Evolutionary conservation across 2,888 invertebrate genomes (phyloP), one percentile per base, ranked within the genome.

Genomic region (Trissoscelio sp.): DNA sequence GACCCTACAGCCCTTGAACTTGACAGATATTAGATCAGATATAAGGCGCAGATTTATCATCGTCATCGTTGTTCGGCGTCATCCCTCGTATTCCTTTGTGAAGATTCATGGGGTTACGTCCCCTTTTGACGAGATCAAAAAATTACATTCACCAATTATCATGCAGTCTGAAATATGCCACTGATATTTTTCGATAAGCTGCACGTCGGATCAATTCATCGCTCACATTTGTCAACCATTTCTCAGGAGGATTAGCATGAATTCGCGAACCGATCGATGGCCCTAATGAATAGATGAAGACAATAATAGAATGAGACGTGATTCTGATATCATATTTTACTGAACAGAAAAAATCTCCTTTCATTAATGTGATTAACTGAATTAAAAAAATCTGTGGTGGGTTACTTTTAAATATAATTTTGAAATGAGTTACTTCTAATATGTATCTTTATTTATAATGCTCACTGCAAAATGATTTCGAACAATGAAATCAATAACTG

Each of bases 21-120:
- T 80, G 73, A 60, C 64, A 79, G 79, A 82, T 77, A 77, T 82
- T 77, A 69, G 73, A 77, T 82, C 79, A 39, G 69, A 69, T 77
- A 66, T 51, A 57, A 60, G 46, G n/a, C 74, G 39, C 28, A 48
- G 77, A 82, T 79, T 82, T 82, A 82, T 82, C 82, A 75, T 69
- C 51, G 58, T 75, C 82, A 70, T 67, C 66, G 66, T 53, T 31
- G 75, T 31, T 67, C 58, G 28, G n/a, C 53, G 34, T 20, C 69
- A 58, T 44, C 72, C 62, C 70, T n/a, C 46, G 31, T 39, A 48
- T 70, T 73, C 69, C 46, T 69, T 82, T 82, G 80, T 80, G 51
- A 62, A 42, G 24, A 80, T 70, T 79, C 79, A 74, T 74, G 62
- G 74, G 74, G 79, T 60, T 46, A 24, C 46, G 16, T 67, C 67